These are phyloP conservation scores for Mesitornis unicolor DNA, from an alignment of 2,113 vertebrate genomes.

Conservation along the genomic window DNA sequence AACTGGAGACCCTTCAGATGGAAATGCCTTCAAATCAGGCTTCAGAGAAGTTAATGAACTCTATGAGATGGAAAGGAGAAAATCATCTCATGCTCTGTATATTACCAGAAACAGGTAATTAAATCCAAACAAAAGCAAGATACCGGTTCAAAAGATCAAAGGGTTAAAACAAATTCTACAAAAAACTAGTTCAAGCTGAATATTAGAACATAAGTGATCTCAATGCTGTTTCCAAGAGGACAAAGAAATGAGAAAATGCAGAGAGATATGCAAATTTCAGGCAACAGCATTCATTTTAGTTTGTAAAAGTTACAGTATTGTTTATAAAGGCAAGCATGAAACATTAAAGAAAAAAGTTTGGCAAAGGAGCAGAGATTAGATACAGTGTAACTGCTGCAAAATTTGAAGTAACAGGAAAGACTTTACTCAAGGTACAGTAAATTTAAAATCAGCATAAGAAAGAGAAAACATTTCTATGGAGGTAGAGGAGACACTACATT, in stretches of 20 bases:
- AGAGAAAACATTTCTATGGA: not conserved
- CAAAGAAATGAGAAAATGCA: not conserved
- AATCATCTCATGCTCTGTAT: not conserved
- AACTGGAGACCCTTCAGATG: not conserved
- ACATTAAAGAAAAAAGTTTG: not conserved
- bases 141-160: not conserved
- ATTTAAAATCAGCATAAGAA: not conserved
- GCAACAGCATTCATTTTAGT: not conserved
- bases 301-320: not conserved
- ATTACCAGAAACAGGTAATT: not conserved
- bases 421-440: not conserved
- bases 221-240: not conserved
- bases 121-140: not conserved
- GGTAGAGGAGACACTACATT: not conserved
- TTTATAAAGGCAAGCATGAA: not conserved
- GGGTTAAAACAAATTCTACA: not conserved
- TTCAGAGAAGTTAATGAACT: not conserved
- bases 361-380: not conserved
- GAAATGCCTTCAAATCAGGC: not conserved
- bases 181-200: not conserved
- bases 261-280: not conserved
- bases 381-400: not conserved
- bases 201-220: not conserved
- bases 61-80: not conserved
- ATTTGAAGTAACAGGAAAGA: not conserved